Percentiles rank a stretch among this genome's conserved stretches.
phyloP scores from a whole-genome alignment of 2,797 vertebrate species.

The Sebastes diploproa region DNA sequence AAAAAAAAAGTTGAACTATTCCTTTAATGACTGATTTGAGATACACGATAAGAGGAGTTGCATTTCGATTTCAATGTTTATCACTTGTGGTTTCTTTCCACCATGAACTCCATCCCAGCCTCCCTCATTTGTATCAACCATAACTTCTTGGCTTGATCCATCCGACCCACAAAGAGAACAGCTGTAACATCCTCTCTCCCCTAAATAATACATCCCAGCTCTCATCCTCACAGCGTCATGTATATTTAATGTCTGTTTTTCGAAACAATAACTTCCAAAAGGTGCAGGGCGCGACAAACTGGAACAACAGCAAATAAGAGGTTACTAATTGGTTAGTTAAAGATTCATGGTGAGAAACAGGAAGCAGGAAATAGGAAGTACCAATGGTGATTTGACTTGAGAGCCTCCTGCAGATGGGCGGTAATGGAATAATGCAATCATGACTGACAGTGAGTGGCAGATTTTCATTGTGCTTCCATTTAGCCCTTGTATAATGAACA shows the following conservation, averaged over 20 bases:
- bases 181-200: conserved; percentile 45
- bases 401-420: conserved; percentile 59
- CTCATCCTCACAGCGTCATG: conserved; percentile 68
- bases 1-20: neutral
- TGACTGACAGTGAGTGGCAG: conserved; percentile 77
- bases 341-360: conserved; percentile 74
- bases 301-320: conserved; percentile 69
- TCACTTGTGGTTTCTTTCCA: neutral
- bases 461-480: conserved; percentile 77
- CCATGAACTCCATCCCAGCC: neutral
- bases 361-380: conserved; percentile 71
- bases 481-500: conserved; percentile 77
- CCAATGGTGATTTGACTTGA: conserved; percentile 55
- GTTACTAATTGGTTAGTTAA: conserved; percentile 77
- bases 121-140: conserved; percentile 16
- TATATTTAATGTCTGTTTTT: conserved; percentile 77
- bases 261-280: conserved; percentile 69
- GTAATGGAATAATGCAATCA: conserved; percentile 75
- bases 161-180: conserved; percentile 31
- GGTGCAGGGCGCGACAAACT: conserved; percentile 52
- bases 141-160: conserved; percentile 31
- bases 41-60: neutral
- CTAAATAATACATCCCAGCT: conserved; percentile 72
- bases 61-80: neutral
- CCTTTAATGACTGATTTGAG: neutral